Conservation (phyloP, 1,140 invertebrate species). For the Phymorhynchus buccinoides region DNA sequence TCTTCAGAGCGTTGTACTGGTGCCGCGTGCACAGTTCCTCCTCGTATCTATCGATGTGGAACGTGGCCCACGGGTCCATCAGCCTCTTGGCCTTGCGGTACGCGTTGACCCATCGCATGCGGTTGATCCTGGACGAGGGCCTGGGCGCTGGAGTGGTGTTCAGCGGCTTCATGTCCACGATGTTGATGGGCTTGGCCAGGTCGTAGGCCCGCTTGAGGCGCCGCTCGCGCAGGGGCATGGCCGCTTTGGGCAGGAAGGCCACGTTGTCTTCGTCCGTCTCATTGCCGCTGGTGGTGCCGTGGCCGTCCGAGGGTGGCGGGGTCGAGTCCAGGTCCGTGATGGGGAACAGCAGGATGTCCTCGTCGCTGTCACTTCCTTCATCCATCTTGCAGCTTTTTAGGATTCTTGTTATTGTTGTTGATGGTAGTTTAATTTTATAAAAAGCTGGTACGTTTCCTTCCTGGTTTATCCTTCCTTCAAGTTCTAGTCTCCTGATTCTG, state of each 20-base stretch:
- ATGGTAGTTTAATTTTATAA: too few relatives aligned
- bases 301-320: conserved; percentile 43
- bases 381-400: background rate
- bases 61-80: conserved; percentile 66
- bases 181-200: conserved; percentile 47
- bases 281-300: conserved; percentile 36
- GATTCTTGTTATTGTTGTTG: too few relatives aligned
- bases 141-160: background rate
- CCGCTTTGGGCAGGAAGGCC: conserved; percentile 52
- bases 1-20: conserved; percentile 67
- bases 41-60: conserved; percentile 62
- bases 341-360: conserved; percentile 58
- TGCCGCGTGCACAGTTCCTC: conserved; percentile 62
- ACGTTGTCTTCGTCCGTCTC: conserved; percentile 42
- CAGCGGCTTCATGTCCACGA: background rate
- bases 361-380: conserved; percentile 45
- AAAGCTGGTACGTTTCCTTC: too few relatives aligned
- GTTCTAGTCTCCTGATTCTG: too few relatives aligned
- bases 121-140: background rate
- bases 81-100: conserved; percentile 50
- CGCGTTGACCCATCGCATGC: conserved; percentile 56
- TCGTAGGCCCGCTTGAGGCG: conserved; percentile 52
- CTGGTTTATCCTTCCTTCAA: too few relatives aligned
- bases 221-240: conserved; percentile 61
- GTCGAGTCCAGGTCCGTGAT: conserved; percentile 54